Evolutionary conservation across 2,797 vertebrate species (phyloP).

Genomic region (Pseudotriccus pelzelni): DNA sequence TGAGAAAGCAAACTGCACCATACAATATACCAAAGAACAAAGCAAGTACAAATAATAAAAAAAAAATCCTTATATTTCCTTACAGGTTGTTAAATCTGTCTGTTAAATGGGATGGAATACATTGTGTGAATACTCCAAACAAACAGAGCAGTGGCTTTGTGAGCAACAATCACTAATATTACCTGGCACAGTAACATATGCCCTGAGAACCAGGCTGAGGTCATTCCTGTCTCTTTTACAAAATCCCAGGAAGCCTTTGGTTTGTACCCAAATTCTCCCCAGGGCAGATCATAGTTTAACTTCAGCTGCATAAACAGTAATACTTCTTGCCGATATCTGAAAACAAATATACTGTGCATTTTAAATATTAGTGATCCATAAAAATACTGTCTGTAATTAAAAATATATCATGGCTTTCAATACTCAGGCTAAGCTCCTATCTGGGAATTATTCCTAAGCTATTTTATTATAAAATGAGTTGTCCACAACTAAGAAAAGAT

Average conservation of each 20-base stretch:
- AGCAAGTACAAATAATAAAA: background rate
- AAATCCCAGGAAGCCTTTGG: slow-evolving; percentile 2
- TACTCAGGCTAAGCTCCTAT: background rate
- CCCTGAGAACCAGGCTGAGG: background rate
- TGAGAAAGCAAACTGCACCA: background rate
- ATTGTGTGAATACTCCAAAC: background rate
- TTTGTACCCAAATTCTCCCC: background rate
- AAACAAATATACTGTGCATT: background rate
- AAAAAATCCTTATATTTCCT: background rate
- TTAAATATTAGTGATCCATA: background rate
- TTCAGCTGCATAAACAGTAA: slow-evolving; percentile 10
- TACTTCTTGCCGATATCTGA: background rate
- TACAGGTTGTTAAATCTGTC: background rate
- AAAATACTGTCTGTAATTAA: background rate
- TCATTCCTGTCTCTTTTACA: background rate
- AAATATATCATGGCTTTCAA: background rate
- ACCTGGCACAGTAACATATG: background rate
- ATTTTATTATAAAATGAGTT: background rate
- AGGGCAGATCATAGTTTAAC: background rate
- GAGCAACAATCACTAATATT: background rate
- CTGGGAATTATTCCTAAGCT: background rate
- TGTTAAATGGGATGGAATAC: background rate
- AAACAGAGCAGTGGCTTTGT: background rate
- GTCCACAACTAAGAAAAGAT: background rate
- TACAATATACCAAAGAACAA: background rate